These are phyloP conservation scores for Diaphora mendica DNA, from an alignment of 2,888 invertebrate genomes.

Conservation along the genomic window DNA sequence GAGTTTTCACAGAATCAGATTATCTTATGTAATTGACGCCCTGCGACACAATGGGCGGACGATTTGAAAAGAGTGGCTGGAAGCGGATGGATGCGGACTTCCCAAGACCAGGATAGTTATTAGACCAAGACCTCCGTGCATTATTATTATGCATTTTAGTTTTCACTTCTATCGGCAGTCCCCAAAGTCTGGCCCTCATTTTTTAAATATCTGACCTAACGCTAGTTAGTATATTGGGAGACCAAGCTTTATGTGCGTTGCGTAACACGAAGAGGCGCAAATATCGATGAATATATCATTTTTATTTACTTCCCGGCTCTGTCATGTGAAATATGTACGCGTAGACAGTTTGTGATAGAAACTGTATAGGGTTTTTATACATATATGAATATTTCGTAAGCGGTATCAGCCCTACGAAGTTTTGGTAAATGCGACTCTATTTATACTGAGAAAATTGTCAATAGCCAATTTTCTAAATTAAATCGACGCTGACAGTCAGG, in stretches of 20 bases:
- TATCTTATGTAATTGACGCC: background rate
- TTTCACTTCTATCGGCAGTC: no score
- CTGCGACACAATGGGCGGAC: no score
- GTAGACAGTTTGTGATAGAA: background rate
- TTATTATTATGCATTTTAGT: no score
- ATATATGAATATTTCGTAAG: background rate
- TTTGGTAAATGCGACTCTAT: background rate
- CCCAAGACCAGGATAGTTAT: no score
- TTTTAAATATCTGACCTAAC: background rate
- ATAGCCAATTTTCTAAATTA: background rate
- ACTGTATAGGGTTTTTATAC: background rate
- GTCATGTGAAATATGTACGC: background rate
- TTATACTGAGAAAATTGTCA: background rate
- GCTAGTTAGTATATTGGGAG: background rate
- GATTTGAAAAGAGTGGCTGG: no score
- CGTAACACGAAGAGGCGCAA: background rate
- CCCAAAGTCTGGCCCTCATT: no score
- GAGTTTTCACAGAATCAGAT: background rate
- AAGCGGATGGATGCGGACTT: no score
- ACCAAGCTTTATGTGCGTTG: background rate
- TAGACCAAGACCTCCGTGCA: no score
- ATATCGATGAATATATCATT: constrained; percentile 20
- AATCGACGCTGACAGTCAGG: no score
- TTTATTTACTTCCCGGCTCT: background rate
- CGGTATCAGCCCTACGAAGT: background rate